Conservation (phyloP, 2,888 invertebrate genomes). For the Dicranocentrus wangi region DNA sequence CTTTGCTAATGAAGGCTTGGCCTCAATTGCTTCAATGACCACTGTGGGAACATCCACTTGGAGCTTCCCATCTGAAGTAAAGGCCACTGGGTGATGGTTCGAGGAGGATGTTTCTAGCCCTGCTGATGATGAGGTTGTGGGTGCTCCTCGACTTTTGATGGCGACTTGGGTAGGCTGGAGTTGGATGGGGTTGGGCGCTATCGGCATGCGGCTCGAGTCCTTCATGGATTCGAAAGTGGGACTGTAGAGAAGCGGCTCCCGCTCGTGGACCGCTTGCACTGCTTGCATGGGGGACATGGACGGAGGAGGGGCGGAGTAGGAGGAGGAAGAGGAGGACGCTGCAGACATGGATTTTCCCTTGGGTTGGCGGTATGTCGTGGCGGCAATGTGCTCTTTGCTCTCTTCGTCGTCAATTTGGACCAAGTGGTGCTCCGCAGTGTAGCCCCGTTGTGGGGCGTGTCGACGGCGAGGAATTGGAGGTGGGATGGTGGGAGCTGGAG, state of each 20-base stretch:
- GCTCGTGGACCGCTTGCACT: slow-evolving; percentile 10
- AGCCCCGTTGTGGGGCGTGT: slow-evolving; percentile 56
- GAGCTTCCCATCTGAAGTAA: slow-evolving; percentile 60
- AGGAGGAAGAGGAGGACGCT: slow-evolving; percentile 9
- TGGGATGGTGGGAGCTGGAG: slow-evolving; percentile 22
- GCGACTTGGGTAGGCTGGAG: slow-evolving; percentile 60
- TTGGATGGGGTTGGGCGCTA: slow-evolving; percentile 60
- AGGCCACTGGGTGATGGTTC: slow-evolving; percentile 58
- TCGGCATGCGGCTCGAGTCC: slow-evolving; percentile 38
- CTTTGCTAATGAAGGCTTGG: slow-evolving; percentile 50
- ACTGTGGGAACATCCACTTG: slow-evolving; percentile 62
- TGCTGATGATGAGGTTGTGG: slow-evolving; percentile 17
- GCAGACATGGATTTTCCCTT: slow-evolving; percentile 17
- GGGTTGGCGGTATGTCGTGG: neutral
- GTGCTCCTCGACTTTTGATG: slow-evolving; percentile 50
- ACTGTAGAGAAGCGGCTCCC: slow-evolving; percentile 52
- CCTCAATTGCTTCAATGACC: slow-evolving; percentile 59
- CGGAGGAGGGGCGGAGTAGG: slow-evolving; percentile 1
- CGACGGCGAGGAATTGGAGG: slow-evolving; percentile 28
- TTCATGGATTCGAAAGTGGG: slow-evolving; percentile 54
- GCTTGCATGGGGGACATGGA: neutral
- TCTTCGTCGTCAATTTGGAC: slow-evolving; percentile 46
- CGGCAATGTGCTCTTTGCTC: neutral
- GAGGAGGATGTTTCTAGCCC: slow-evolving; percentile 51
- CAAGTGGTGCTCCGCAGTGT: slow-evolving; percentile 51